Evolutionary conservation across 2,888 invertebrate genomes (phyloP).

Genomic region (Tubulanus polymorphus): DNA sequence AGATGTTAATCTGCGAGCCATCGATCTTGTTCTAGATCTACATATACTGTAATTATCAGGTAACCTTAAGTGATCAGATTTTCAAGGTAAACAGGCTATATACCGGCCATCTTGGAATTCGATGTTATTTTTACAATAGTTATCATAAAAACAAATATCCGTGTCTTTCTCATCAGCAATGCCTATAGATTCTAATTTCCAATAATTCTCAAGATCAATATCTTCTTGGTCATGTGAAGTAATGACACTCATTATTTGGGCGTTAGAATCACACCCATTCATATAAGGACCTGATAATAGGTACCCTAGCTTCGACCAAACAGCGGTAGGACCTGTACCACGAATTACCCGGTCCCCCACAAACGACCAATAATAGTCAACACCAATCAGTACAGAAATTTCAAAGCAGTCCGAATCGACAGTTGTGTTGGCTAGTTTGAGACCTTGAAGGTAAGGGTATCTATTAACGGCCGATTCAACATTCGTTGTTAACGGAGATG

Average conservation of each 20-base stretch:
- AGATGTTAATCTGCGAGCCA: no score
- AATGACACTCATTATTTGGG: slow-evolving; percentile 7
- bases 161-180: no score
- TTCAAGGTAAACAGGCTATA: no score
- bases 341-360: slow-evolving; percentile 14
- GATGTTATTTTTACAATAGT: no score
- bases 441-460: slow-evolving; percentile 9
- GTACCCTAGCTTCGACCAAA: slow-evolving; percentile 16
- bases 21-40: no score
- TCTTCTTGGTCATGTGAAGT: slow-evolving; percentile 6
- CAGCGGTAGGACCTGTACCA: slow-evolving; percentile 20
- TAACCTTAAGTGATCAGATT: no score
- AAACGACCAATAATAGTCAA: slow-evolving; percentile 19
- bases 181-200: slow-evolving; percentile 15
- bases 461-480: background rate
- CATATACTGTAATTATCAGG: no score
- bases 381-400: slow-evolving; percentile 17
- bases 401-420: slow-evolving; percentile 5
- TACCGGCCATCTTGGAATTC: no score
- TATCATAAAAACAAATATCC: no score
- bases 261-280: background rate
- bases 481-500: slow-evolving; percentile 11
- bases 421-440: slow-evolving; percentile 15
- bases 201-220: slow-evolving; percentile 13
- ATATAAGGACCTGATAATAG: slow-evolving; percentile 12